Conservation (phyloP, 2,113 vertebrate species). For the Athene noctua region DNA sequence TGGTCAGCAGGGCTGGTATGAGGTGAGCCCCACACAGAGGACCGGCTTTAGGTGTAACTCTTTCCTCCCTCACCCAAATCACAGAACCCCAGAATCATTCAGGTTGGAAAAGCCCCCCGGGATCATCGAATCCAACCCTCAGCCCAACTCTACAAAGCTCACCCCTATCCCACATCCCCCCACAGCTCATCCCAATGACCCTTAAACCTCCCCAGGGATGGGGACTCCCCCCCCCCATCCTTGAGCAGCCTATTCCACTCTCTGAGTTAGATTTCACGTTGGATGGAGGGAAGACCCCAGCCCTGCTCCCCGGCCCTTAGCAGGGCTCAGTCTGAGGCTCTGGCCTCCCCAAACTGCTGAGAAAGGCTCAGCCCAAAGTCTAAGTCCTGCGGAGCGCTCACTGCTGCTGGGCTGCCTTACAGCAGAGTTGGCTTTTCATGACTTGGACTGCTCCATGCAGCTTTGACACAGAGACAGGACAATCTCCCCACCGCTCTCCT, state of each 20-base stretch:
- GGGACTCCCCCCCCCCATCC: no score
- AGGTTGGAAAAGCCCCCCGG: no score
- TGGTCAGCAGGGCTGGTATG: not conserved
- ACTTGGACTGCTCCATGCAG: no score
- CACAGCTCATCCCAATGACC: no score
- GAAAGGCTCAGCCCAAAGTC: not conserved
- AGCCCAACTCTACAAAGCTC: no score
- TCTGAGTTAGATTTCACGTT: not conserved
- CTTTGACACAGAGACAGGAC: not conserved
- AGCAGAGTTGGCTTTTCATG: not conserved
- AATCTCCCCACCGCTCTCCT: not conserved
- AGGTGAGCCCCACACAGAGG: not conserved
- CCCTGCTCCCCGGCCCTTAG: not conserved
- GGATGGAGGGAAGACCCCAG: not conserved
- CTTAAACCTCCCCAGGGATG: no score
- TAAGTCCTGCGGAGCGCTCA: accelerated
- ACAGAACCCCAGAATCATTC: no score
- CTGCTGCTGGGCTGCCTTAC: not conserved
- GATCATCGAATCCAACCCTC: no score
- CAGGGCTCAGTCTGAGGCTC: not conserved
- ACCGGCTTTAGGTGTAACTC: not conserved
- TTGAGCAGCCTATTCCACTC: no score
- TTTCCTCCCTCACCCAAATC: not conserved
- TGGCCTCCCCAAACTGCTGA: not conserved
- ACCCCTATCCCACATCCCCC: no score